Base-by-base conservation (phyloP, 2,888 invertebrate genomes). In the Drosophila nr. medialis region DNA sequence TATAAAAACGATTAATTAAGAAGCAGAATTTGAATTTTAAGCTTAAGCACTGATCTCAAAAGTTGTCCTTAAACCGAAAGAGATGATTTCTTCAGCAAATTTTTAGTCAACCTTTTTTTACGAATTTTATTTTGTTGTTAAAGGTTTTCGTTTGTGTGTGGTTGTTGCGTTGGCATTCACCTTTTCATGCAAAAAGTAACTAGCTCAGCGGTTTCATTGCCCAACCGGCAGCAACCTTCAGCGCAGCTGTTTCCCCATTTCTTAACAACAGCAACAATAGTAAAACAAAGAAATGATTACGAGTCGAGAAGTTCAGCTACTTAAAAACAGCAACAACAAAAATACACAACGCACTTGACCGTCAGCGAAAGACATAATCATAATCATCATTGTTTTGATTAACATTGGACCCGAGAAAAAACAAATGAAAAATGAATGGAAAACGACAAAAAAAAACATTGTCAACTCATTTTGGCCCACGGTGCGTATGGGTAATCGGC, bases 171-270 rank as follows among this genome's bases (percentile, higher is more conserved):
- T 73, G 77, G 73, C 80, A 79, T 77, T 80, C 75, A 77, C 70
- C 73, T 79, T 76, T 80, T 73, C 61, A 73, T 76, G 66, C 72
- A 76, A 69, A 76, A 76, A 66, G 59, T 62, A 56, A 70, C 56
- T 45, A 76, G 77, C 73, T 70, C 80, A 79, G 79, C 79, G 67
- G 24, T 70, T 67, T 71, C 34, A 64, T 80, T 78, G 72, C 80
- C 77, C 60, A 71, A 77, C 64, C 50, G 69, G 64, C 64, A 49
- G 32, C 66, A 79, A 86, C 81, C 84, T 89, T 84, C 79, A 48
- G 55, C 36, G 32, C 66, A 75, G 68, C 81, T 86, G 74, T 85
- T 85, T 88, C 89, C 85, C 84, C 84, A 80, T 80, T 84, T 81
- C 59, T 72, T 61, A 65, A 60, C 72, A 74, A 56, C 56, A 69